A percentile compares a stretch with the other conserved stretches of the same genome.
Conservation (phyloP, 2,797 vertebrate genomes). For the Nothura maculosa region DNA sequence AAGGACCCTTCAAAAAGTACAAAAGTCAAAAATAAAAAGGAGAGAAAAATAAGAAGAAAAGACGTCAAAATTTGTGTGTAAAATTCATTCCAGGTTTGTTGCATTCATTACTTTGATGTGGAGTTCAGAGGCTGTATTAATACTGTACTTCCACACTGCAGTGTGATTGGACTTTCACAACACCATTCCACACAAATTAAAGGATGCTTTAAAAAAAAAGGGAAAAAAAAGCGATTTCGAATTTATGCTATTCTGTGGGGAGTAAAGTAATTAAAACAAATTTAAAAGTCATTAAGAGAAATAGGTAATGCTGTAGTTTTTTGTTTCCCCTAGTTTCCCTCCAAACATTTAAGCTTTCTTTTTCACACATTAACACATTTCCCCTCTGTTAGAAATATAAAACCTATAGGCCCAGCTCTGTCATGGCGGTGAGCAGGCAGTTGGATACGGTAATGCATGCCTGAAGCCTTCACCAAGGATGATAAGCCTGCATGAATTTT, state of each 20-base stretch:
- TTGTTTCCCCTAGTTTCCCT: neutral
- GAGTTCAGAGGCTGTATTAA: slow-evolving; percentile 52
- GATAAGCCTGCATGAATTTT: slow-evolving; percentile 92
- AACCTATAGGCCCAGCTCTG: slow-evolving; percentile 83
- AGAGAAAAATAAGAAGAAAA: neutral
- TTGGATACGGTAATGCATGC: slow-evolving; percentile 81
- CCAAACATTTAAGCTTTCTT: slow-evolving; percentile 23
- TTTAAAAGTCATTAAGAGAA: slow-evolving; percentile 64
- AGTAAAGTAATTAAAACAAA: slow-evolving; percentile 57
- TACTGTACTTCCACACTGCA: neutral
- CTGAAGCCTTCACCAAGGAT: slow-evolving; percentile 89
- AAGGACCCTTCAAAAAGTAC: neutral
- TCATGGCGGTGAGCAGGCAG: slow-evolving; percentile 82
- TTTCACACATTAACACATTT: slow-evolving; percentile 68
- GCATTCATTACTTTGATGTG: slow-evolving; percentile 23
- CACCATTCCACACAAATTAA: slow-evolving; percentile 31
- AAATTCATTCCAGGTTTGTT: slow-evolving; percentile 37
- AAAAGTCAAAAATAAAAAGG: neutral
- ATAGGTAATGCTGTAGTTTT: neutral
- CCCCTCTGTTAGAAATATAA: slow-evolving; percentile 69
- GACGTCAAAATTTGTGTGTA: slow-evolving; percentile 21
- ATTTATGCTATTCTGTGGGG: slow-evolving; percentile 24
- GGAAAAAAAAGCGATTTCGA: neutral
- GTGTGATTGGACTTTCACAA: slow-evolving; percentile 52
- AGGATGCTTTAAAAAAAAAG: slow-evolving; percentile 15